These are phyloP conservation scores for Caenorhabditis auriculariae DNA, from an alignment of 2,888 invertebrate species.

Conservation along the genomic window DNA sequence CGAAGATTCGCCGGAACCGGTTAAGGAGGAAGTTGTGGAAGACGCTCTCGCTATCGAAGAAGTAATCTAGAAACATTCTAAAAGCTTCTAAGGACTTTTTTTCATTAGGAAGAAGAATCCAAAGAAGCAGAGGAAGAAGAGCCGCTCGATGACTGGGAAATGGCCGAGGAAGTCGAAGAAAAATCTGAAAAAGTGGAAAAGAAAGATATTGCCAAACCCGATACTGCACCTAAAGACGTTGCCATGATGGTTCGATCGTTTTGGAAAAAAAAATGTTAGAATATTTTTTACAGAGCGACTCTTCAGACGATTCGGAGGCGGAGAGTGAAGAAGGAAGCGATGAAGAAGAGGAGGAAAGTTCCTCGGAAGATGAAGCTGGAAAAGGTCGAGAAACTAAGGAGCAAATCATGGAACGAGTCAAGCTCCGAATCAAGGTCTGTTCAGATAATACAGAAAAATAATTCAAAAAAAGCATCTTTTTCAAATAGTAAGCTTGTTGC, in stretches of 20 bases:
- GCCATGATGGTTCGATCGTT: neutral
- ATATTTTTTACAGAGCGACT: neutral
- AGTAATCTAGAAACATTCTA: too few relatives aligned
- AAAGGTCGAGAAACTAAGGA: conserved; percentile 73
- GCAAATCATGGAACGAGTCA: conserved; percentile 75
- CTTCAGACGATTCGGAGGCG: neutral
- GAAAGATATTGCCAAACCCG: neutral
- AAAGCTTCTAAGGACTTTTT: too few relatives aligned
- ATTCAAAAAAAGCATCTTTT: neutral
- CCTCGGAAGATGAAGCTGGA: conserved; percentile 65
- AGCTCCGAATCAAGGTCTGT: conserved; percentile 75
- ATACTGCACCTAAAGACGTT: neutral
- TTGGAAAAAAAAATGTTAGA: neutral
- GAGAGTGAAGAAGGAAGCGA: conserved; percentile 22
- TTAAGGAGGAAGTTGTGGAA: too few relatives aligned
- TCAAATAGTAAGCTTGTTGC: conserved; percentile 39
- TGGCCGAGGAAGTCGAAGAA: conserved; percentile 66
- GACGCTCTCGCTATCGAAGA: too few relatives aligned
- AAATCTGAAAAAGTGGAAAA: conserved; percentile 64
- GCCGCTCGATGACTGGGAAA: conserved; percentile 60
- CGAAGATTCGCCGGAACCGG: too few relatives aligned
- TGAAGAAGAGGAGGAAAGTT: conserved; percentile 67
- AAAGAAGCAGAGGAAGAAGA: too few relatives aligned
- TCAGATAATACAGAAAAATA: too few relatives aligned
- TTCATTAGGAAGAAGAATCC: too few relatives aligned